These are phyloP conservation scores for Aphelinus certus DNA, from an alignment of 1,140 invertebrate genomes.

Conservation along the genomic window DNA sequence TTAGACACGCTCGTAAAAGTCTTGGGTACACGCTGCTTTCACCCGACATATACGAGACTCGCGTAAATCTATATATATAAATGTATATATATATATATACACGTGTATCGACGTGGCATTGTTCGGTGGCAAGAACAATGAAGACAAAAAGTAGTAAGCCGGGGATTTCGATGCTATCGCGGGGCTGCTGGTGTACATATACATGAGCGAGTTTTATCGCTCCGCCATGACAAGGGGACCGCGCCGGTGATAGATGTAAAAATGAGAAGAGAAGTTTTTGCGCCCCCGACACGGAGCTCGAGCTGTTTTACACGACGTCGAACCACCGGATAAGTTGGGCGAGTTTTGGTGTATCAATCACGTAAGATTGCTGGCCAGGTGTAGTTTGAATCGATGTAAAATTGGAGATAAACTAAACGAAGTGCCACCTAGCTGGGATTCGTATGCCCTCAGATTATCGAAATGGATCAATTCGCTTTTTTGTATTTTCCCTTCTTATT, in stretches of 20 bases:
- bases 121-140: conserved; percentile 20
- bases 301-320: conserved; percentile 10
- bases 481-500: too few relatives aligned
- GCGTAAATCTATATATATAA: too few relatives aligned
- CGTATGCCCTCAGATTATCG: too few relatives aligned
- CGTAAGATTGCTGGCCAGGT: too few relatives aligned
- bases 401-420: too few relatives aligned
- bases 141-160: conserved; percentile 22
- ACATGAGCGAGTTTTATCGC: conserved; percentile 17
- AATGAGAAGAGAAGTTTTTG: conserved; percentile 28
- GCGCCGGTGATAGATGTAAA: conserved; percentile 6
- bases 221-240: conserved; percentile 10
- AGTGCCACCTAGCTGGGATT: too few relatives aligned
- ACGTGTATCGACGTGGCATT: conserved; percentile 34
- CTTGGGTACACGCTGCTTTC: too few relatives aligned
- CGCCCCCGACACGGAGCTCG: background rate
- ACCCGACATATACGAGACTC: too few relatives aligned
- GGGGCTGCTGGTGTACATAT: background rate
- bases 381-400: too few relatives aligned
- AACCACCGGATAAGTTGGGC: too few relatives aligned
- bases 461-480: background rate
- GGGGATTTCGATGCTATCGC: conserved; percentile 24
- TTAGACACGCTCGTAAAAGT: too few relatives aligned
- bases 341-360: too few relatives aligned
- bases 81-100: background rate